Evolutionary conservation across 2,113 vertebrate species (phyloP).

Genomic region (Alexandromys fortis): DNA sequence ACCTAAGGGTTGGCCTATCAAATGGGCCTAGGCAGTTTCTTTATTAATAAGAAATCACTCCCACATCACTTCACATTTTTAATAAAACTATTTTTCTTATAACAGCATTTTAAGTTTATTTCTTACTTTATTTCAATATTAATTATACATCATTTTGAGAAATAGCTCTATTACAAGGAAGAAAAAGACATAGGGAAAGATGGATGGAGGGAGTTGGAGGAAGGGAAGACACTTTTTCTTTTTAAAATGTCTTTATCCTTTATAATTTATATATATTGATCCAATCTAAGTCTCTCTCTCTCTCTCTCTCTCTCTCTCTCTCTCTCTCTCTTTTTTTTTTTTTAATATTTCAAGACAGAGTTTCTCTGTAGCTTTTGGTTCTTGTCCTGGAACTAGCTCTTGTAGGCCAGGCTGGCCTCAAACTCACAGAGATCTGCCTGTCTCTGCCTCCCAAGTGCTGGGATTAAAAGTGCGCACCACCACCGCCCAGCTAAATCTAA

Average conservation of each 20-base stretch:
- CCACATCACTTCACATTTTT: neutral
- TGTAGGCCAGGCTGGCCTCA: no score
- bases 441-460: no score
- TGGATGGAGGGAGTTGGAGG: neutral
- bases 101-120: neutral
- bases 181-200: neutral
- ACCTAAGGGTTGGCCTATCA: no score
- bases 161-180: neutral
- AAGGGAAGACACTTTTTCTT: neutral
- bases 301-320: no score
- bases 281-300: neutral
- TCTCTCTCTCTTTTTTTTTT: no score
- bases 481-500: neutral
- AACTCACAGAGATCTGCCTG: no score
- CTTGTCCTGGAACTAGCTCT: no score
- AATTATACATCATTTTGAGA: conserved; percentile 4
- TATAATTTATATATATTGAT: neutral
- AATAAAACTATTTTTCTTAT: neutral
- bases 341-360: no score
- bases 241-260: neutral
- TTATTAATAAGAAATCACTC: no score
- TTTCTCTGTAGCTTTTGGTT: no score
- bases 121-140: neutral
- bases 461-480: no score
- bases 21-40: no score